A percentile compares a stretch with the other conserved stretches of the same genome.
Evolutionary conservation across 35 echinoderm and acorn worm genomes (phyloP).

Genomic region (Diadema setosum): DNA sequence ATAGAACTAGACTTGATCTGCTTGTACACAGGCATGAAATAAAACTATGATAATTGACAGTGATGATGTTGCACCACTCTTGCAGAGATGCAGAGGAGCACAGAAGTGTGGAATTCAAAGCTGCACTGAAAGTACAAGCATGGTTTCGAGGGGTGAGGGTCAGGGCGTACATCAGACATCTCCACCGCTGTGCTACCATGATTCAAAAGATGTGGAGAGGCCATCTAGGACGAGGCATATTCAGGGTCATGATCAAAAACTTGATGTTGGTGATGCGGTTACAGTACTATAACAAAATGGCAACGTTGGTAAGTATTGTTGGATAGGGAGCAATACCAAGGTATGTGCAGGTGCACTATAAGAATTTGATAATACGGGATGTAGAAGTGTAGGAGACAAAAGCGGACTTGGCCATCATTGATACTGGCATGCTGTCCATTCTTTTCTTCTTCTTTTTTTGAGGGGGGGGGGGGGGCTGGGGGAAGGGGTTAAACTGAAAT

Average conservation of each 20-base stretch:
- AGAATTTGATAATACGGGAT: too few species aligned
- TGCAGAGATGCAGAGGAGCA: conserved; percentile 74
- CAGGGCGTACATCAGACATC: conserved; percentile 66
- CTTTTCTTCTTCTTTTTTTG: too few species aligned
- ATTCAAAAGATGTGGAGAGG: conserved; percentile 94
- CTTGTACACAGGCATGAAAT: not conserved
- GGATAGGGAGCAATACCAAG: too few species aligned
- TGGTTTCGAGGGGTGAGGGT: conserved; percentile 91
- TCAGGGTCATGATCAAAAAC: conserved; percentile 64
- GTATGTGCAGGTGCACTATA: too few species aligned
- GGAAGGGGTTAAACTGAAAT: too few species aligned
- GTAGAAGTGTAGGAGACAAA: too few species aligned
- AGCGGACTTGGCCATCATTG: too few species aligned
- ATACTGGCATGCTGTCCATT: too few species aligned
- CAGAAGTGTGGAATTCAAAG: conserved; percentile 53
- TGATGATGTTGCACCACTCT: not conserved
- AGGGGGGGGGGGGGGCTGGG: too few species aligned
- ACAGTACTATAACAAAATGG: conserved; percentile 92
- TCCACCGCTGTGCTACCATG: conserved; percentile 78
- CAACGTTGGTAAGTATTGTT: conserved; percentile 85
- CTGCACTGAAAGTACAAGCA: conserved; percentile 77
- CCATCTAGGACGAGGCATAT: conserved; percentile 58
- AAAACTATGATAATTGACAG: not conserved
- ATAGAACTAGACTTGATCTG: not conserved
- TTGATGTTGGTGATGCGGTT: conserved; percentile 82